Base-by-base conservation (phyloP, 2,113 vertebrate genomes). In the Lota lota region DNA sequence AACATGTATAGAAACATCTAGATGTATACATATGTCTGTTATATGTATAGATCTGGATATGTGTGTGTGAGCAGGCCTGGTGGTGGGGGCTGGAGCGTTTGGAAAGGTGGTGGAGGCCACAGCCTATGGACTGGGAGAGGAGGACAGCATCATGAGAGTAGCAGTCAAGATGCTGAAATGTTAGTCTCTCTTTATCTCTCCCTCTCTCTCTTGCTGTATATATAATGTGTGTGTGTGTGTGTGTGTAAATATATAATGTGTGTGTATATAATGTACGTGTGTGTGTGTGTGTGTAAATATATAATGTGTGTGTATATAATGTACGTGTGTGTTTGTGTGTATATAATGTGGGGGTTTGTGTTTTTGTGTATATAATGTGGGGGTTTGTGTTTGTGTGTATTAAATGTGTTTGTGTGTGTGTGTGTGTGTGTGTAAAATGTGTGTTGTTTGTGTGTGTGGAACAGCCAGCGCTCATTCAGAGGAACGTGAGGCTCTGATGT, bases 131-230 rank as follows among this genome's bases (percentile, higher is more conserved):
- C 79, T 99, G 70, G 94, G 92, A 33, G 93, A 93, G 36, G 92
- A 94, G 21, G 90, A 95, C 16, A 88, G 93, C 0, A 89, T 91
- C 8, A 92, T 92, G 16, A 93, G 93, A 60, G 97, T 99, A n/a
- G 97, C 97, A 0, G 97, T 99, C 60, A 99, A 99, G 90, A 99
- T 99, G 97, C 93, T 99, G 0, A 99, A 99, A 90, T 93, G 97
- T 98, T 67, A 95, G 95, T 75, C 40, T 47, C 40, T 47, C 40
- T 47, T 8, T 47, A 5, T 47, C 40, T 47, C 10, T 47, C 8
- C 10, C 40, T 47, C 40, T 47, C 40, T 47, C 40, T 47, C 40
- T 47, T n/a, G n/a, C n/a, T n/a, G n/a, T n/a, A n/a, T n/a, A n/a
- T n/a, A n/a, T n/a, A n/a, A n/a, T n/a, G n/a, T n/a, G n/a, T n/a